Base-by-base conservation (phyloP, 2,797 vertebrate genomes). In the Tangara arthus region DNA sequence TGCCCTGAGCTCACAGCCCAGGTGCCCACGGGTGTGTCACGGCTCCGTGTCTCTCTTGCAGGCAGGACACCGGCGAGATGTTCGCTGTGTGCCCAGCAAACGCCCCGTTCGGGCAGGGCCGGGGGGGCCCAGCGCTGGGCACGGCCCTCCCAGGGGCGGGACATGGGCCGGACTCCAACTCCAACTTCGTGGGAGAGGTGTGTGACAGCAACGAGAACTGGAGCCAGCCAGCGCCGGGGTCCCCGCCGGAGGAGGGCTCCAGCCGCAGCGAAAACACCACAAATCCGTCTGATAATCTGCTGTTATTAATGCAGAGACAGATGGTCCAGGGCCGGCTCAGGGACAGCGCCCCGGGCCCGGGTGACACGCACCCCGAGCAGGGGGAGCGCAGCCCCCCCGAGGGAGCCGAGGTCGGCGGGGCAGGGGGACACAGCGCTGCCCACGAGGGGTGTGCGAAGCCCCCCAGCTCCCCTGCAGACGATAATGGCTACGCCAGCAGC, bases 351-450 rank as follows among this genome's bases (percentile, higher is more conserved):
- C 80, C 52, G 20, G 83, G 92, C 41, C 49, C 20, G n/a, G 89
- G 83, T 2, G 9, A 63, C 8, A 1, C 0, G 12, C 34, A 2
- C 60, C 91, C 87, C 5, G 90, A 98, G n/a, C 98, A 96, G 24
- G 98, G 97, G 2, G 97, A 98, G 18, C 98, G 99, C 12, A 98
- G 99, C 63, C 99, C 99, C 26, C 99, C 99, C 0, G 99, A 99
- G 26, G 99, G 99, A 10, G 99, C 99, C 0, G 99, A 99, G 96
- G 97, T 98, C 9, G 89, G 97, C 6, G 85, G 98, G 78, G 89
- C 89, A 2, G 96, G 92, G 46, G 86, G 65, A 27, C 97, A 97
- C 37, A 98, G 97, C 79, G 1, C 50, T 0, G 12, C 70, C 2
- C 10, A 91, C 66, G 94, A 84, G 46, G 92, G 41, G 1, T 52